Conservation (phyloP, 2,797 vertebrate genomes). For the Leptodactylus fallax region DNA sequence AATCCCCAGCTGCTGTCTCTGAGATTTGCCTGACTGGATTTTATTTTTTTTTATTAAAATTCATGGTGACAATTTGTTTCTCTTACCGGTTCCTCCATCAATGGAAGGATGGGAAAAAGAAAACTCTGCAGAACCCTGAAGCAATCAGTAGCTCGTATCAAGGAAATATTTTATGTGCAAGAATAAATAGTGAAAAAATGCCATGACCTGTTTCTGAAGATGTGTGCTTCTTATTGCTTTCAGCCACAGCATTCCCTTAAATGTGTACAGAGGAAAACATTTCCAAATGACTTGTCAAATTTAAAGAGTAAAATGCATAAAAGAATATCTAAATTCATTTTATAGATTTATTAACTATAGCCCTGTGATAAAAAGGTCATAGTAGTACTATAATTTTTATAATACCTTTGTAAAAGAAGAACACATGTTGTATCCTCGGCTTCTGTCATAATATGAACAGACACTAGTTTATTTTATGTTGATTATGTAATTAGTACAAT, state of each 20-base stretch:
- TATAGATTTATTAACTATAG: constrained; percentile 4
- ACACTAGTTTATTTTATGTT: too few species aligned
- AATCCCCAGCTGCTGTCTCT: constrained; percentile 54
- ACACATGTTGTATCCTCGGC: too few species aligned
- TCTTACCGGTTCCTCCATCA: constrained; percentile 31
- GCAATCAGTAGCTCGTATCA: constrained; percentile 41
- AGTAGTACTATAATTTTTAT: background rate
- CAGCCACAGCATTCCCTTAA: constrained; percentile 32
- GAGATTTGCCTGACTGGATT: constrained; percentile 42
- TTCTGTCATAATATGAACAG: too few species aligned
- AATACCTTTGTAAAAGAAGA: too few species aligned
- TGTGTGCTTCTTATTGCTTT: constrained; percentile 21
- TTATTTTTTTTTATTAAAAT: constrained; percentile 52
- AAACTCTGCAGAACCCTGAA: constrained; percentile 45
- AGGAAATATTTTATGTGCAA: constrained; percentile 47
- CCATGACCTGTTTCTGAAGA: constrained; percentile 37
- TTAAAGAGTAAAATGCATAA: constrained; percentile 11
- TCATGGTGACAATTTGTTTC: constrained; percentile 54
- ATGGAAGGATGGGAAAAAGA: constrained; percentile 41
- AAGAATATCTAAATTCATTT: constrained; percentile 4
- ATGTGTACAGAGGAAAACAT: background rate
- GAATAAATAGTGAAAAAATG: constrained; percentile 42
- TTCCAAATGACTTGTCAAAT: constrained; percentile 28
- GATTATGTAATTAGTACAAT: too few species aligned
- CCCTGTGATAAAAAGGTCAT: background rate